Evolutionary conservation across 2,797 vertebrate species (phyloP).

Genomic region (Pseudotriccus pelzelni): DNA sequence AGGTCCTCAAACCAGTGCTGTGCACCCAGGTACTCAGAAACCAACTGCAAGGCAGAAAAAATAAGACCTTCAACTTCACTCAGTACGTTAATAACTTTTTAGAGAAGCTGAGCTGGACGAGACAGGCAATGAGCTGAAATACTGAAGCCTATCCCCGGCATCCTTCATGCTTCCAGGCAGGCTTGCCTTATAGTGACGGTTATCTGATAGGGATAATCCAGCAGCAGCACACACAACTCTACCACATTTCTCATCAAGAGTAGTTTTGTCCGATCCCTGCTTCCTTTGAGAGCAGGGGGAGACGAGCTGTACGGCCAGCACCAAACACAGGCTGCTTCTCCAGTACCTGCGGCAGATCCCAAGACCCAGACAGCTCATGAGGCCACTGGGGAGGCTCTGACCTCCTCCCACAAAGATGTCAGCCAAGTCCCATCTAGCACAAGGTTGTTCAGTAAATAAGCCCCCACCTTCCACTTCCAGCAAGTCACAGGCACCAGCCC

Average conservation of each 20-base stretch:
- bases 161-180: not conserved
- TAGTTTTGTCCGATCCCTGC: not conserved
- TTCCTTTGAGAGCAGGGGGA: not conserved
- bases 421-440: not conserved
- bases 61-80: not conserved
- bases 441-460: constrained; percentile 13
- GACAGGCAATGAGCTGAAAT: not conserved
- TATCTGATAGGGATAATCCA: not conserved
- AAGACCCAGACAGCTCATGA: not conserved
- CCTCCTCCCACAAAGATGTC: not conserved
- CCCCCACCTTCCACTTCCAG: constrained; percentile 10
- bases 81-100: not conserved
- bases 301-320: accelerated
- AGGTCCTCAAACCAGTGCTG: not conserved
- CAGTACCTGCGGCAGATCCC: not conserved
- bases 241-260: not conserved
- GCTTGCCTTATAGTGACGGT: not conserved
- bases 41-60: not conserved
- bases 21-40: not conserved
- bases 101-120: not conserved
- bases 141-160: not conserved
- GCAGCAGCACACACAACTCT: not conserved
- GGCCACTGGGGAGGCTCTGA: not conserved
- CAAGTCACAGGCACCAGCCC: not conserved
- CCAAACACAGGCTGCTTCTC: not conserved